Conservation (phyloP, 1,140 invertebrate genomes). For the Drosophila jambulina region DNA sequence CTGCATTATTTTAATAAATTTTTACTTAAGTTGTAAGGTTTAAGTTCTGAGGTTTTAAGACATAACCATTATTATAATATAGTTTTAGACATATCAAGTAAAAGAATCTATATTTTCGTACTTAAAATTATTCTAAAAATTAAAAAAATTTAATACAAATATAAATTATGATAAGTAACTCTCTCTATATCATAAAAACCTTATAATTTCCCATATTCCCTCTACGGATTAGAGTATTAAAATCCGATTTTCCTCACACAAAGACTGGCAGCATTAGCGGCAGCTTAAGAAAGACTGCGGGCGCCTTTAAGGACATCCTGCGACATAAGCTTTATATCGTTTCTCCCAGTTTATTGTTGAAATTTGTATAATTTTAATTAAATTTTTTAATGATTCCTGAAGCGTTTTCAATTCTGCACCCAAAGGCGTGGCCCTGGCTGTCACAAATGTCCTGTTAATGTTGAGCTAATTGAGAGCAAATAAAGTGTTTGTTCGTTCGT, state of each 20-base stretch:
- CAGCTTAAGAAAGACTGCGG: conserved; percentile 23
- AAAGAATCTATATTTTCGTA: neutral
- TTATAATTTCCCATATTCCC: neutral
- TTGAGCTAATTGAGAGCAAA: conserved; percentile 72
- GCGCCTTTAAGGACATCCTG: conserved; percentile 12
- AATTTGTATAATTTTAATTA: conserved; percentile 76
- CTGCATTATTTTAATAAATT: neutral
- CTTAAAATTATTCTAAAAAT: neutral
- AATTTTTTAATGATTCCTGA: conserved; percentile 31
- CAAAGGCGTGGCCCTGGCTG: conserved; percentile 22
- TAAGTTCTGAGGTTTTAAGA: neutral
- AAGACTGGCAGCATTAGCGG: conserved; percentile 22
- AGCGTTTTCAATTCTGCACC: conserved; percentile 31
- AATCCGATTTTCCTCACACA: conserved; percentile 20
- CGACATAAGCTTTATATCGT: conserved; percentile 41
- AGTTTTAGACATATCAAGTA: no score
- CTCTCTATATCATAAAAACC: neutral
- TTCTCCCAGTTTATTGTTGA: conserved; percentile 26
- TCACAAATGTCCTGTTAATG: conserved; percentile 55
- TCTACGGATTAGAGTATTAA: neutral
- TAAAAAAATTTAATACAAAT: neutral
- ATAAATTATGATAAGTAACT: neutral
- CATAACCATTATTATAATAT: neutral
- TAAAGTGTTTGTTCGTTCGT: conserved; percentile 39
- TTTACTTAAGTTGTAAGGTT: neutral